Evolutionary conservation across 2,888 invertebrate genomes (phyloP), one percentile per base, ranked within the genome.

Genomic region (Cataglyphis cursor): DNA sequence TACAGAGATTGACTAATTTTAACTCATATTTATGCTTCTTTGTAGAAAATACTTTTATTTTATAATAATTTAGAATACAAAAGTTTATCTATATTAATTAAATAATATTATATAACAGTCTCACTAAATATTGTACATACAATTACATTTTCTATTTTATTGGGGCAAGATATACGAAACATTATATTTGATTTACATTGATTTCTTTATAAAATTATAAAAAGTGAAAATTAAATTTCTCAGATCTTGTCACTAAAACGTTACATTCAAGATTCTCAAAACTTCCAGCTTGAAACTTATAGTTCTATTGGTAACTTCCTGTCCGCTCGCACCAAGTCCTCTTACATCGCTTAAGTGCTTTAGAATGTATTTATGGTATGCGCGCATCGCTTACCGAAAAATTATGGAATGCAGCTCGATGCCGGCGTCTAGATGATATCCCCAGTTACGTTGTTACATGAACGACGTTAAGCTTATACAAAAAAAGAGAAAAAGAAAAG

Each of bases 281-380:
- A 21, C 41, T 68, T n/a, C 10, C 57, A 44, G 44, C 21, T 41
- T 12, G 31, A 78, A 70, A 78, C 68, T 59, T 78, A 68, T 78
- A 57, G 57, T 78, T 78, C n/a, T 59, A 59, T 70, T 21, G 44
- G 57, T 70, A 28, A 18, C 0, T 44, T 54, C n/a, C 24, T 59
- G 21, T 59, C 41, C 68, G 31, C 41, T 54, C 38, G 41, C 68
- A 68, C 21, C 4, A 31, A 31, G 8, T 59, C 57, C 41, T 41
- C n/a, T 15, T 15, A n/a, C 57, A 59, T 70, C 57, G 41, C 21
- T 78, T 51, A 70, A 78, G 9, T 31, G 41, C 21, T 78, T 68
- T 76, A 68, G 28, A 76, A 68, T 44, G 44, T 15, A 44, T 44
- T 44, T 44, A 41, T n/a, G 54, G 24, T n/a, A 78, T 15, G 48